Conservation (phyloP, 2,113 vertebrate species). For the Hiodon alosoides region DNA sequence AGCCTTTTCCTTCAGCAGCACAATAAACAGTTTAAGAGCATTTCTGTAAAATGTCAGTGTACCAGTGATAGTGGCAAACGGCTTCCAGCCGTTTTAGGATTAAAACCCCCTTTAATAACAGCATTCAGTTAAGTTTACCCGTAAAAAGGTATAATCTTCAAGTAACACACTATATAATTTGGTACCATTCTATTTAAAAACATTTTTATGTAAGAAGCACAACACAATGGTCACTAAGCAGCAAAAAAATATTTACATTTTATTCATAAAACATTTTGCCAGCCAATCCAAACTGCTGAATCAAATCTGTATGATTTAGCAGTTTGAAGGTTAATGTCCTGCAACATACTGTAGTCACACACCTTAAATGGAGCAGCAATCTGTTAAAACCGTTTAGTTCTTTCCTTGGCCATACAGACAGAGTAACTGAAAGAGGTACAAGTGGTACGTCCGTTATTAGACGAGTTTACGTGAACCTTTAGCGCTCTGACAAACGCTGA, state of each 20-base stretch:
- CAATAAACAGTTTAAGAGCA: too few relatives aligned
- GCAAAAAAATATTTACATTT: not conserved
- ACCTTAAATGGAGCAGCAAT: slow-evolving; percentile 40
- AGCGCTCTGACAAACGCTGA: not conserved
- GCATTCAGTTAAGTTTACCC: slow-evolving; percentile 21
- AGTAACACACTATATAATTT: slow-evolving; percentile 40
- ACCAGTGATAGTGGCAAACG: too few relatives aligned
- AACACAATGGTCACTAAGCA: not conserved
- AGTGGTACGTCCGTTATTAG: too few relatives aligned
- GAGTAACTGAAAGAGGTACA: too few relatives aligned
- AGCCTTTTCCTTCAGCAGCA: not conserved
- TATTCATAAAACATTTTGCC: not conserved
- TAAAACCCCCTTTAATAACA: not conserved
- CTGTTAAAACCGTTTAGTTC: slow-evolving; percentile 41
- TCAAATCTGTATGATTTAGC: not conserved
- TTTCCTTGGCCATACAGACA: not conserved
- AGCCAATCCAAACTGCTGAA: too few relatives aligned
- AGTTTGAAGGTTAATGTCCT: slow-evolving; percentile 46
- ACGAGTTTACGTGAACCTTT: not conserved
- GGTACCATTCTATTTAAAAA: not conserved
- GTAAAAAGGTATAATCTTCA: slow-evolving; percentile 36
- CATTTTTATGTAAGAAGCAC: not conserved
- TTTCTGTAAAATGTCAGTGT: too few relatives aligned
- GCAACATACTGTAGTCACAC: slow-evolving; percentile 30
- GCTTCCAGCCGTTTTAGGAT: not conserved